These are phyloP conservation scores for Perdita meconis DNA, from an alignment of 2,888 invertebrate genomes.

Conservation along the genomic window DNA sequence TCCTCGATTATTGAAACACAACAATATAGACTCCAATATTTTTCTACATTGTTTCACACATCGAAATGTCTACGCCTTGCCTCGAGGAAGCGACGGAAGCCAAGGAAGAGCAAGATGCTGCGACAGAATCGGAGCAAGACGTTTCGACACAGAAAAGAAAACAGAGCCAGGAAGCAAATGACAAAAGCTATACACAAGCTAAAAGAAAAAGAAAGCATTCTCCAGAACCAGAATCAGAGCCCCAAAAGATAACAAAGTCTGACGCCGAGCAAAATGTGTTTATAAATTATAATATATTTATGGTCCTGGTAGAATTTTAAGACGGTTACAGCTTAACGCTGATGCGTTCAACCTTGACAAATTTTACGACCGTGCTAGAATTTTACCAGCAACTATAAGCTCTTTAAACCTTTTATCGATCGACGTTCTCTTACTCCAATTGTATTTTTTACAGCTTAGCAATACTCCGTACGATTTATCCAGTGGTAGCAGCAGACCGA, in stretches of 20 bases:
- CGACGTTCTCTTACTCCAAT: background rate
- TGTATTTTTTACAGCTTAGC: slow-evolving; percentile 23
- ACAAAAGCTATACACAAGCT: background rate
- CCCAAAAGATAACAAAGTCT: slow-evolving; percentile 13
- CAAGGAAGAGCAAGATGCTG: slow-evolving; percentile 22
- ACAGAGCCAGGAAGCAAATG: background rate
- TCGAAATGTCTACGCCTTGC: slow-evolving; percentile 39
- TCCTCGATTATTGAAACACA: slow-evolving; percentile 1
- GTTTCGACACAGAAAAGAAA: background rate
- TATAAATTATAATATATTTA: slow-evolving; percentile 19
- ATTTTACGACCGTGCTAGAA: no score
- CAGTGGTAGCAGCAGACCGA: slow-evolving; percentile 63
- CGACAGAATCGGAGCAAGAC: background rate
- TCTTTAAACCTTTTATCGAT: background rate
- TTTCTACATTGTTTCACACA: background rate
- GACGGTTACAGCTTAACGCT: no score
- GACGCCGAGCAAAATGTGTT: slow-evolving; percentile 30
- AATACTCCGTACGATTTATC: slow-evolving; percentile 75
- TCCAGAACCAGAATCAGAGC: slow-evolving; percentile 34
- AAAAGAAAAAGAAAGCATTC: slow-evolving; percentile 18
- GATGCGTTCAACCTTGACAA: no score
- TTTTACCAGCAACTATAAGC: no score
- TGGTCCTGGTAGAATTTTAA: no score
- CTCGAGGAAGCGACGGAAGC: slow-evolving; percentile 23
- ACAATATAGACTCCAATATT: slow-evolving; percentile 9